These are phyloP conservation scores for Pristionchus mayeri DNA, from an alignment of 2,888 invertebrate genomes.

Conservation along the genomic window DNA sequence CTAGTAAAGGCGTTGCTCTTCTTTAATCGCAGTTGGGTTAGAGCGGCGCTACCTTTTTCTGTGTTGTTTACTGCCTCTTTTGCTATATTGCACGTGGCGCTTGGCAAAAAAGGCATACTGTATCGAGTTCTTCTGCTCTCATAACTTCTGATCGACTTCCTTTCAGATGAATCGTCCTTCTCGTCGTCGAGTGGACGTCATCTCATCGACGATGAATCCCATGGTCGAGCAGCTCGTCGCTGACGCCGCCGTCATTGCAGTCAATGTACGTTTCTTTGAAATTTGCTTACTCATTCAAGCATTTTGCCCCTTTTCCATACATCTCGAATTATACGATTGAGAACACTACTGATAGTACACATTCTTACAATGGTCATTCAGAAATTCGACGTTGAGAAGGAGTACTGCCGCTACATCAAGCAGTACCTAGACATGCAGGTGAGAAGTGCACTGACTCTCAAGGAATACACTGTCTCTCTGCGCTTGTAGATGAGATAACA, in stretches of 20 bases:
- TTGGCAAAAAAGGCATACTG: not conserved
- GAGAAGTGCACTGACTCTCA: not conserved
- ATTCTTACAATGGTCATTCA: not conserved
- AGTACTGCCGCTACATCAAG: conserved; percentile 47
- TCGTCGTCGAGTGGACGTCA: conserved; percentile 41
- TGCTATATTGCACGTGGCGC: not conserved
- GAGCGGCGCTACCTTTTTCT: too few relatives aligned
- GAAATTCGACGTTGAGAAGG: conserved; percentile 46
- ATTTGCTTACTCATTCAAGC: not conserved
- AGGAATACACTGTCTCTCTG: too few relatives aligned
- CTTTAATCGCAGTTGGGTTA: too few relatives aligned
- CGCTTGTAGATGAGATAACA: not conserved
- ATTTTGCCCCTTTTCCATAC: not conserved
- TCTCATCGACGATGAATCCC: conserved; percentile 31
- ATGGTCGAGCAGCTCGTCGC: conserved; percentile 40
- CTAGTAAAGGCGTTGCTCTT: not conserved
- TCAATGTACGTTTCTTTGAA: conserved; percentile 1
- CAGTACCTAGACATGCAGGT: conserved; percentile 7
- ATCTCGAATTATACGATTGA: not conserved
- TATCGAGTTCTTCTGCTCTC: too few relatives aligned
- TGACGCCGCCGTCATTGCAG: conserved; percentile 41
- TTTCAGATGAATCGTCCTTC: conserved; percentile 38
- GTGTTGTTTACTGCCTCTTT: too few relatives aligned
- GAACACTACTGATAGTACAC: too few relatives aligned
- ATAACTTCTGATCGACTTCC: not conserved